Percentiles rank a stretch among this genome's conserved stretches.
These are phyloP conservation scores for Bubo bubo DNA, from an alignment of 2,113 vertebrate genomes.

Conservation along the genomic window DNA sequence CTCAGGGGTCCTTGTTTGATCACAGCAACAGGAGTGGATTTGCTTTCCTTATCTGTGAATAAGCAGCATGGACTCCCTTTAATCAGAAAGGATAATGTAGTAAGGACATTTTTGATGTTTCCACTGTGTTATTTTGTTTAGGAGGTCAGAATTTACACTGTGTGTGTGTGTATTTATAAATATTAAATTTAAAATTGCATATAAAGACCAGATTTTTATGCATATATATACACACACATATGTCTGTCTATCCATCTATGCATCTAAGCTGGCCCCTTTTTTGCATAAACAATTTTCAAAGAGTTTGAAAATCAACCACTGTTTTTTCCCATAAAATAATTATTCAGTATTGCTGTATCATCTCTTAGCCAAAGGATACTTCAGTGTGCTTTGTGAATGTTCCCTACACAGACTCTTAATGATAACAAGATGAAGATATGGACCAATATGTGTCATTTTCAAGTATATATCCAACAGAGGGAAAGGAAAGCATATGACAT, in stretches of 20 bases:
- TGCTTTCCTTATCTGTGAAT: slow-evolving; percentile 65
- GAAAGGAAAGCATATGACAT: not conserved
- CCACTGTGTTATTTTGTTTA: not conserved
- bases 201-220: not conserved
- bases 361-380: not conserved
- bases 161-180: not conserved
- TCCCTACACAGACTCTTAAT: not conserved
- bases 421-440: not conserved
- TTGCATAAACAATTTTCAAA: not conserved
- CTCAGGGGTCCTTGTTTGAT: slow-evolving; percentile 73
- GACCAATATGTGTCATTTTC: not conserved
- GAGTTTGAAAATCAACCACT: not conserved
- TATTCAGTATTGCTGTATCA: not conserved
- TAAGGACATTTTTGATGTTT: not conserved
- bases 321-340: not conserved
- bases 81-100: not conserved
- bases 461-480: not conserved
- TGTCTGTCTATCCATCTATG: accelerated
- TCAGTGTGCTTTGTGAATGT: not conserved
- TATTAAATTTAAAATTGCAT: not conserved
- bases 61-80: slow-evolving; percentile 10
- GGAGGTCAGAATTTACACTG: not conserved
- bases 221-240: too few species aligned
- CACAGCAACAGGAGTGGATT: slow-evolving; percentile 67
- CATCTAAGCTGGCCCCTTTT: not conserved